A percentile compares a stretch with the other conserved stretches of the same genome.
These are phyloP conservation scores for Conistra vaccinii DNA, from an alignment of 2,888 invertebrate species.

Conservation along the genomic window DNA sequence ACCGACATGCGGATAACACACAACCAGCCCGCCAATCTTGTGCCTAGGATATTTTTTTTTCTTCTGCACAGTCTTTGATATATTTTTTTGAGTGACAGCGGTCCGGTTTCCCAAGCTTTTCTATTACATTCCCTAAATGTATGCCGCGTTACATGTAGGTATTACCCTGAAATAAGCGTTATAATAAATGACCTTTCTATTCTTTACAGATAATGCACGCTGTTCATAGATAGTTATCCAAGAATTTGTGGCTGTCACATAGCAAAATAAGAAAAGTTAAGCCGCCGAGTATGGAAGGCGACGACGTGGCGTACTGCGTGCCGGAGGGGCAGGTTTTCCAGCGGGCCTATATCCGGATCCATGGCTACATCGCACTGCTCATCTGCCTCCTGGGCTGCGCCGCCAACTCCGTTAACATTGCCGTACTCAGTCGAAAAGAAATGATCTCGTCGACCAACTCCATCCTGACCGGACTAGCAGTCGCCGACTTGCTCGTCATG, in stretches of 20 bases:
- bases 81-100: slow-evolving; percentile 60
- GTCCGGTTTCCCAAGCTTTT: slow-evolving; percentile 31
- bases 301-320: slow-evolving; percentile 86
- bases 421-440: slow-evolving; percentile 96
- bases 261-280: slow-evolving; percentile 49
- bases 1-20: slow-evolving; percentile 64
- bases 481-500: slow-evolving; percentile 98
- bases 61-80: slow-evolving; percentile 33
- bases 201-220: slow-evolving; percentile 62
- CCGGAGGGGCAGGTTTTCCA: slow-evolving; percentile 91
- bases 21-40: slow-evolving; percentile 61
- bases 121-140: slow-evolving; percentile 42
- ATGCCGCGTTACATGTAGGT: slow-evolving; percentile 15
- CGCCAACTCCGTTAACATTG: slow-evolving; percentile 97
- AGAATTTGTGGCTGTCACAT: slow-evolving; percentile 29
- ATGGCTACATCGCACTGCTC: slow-evolving; percentile 96
- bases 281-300: slow-evolving; percentile 69
- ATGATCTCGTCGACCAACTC: slow-evolving; percentile 98
- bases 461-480: slow-evolving; percentile 97
- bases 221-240: slow-evolving; percentile 46
- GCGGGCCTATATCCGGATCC: slow-evolving; percentile 92
- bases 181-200: slow-evolving; percentile 48
- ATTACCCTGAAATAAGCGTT: slow-evolving; percentile 26
- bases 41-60: slow-evolving; percentile 45
- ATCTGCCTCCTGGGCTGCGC: slow-evolving; percentile 97